phyloP scores from a whole-genome alignment of 2,797 vertebrate genomes.

The Pyrocephalus nanus region DNA sequence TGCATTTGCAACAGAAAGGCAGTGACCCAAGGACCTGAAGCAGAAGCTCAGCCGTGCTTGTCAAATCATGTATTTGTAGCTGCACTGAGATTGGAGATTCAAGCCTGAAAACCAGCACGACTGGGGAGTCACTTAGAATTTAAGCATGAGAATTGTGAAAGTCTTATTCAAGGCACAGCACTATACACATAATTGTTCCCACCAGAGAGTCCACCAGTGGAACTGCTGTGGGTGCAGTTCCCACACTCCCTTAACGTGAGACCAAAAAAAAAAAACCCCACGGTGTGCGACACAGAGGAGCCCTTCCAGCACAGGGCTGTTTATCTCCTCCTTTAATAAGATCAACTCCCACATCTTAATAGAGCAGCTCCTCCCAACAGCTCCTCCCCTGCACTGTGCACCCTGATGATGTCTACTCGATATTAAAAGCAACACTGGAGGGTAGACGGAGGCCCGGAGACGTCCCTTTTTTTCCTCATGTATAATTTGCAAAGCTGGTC shows the following conservation, averaged over 20 bases:
- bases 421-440: not conserved
- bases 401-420: not conserved
- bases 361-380: conserved; percentile 10
- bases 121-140: not conserved
- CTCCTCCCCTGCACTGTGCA: not conserved
- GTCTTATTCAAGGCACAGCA: not conserved
- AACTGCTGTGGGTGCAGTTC: not conserved
- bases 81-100: not conserved
- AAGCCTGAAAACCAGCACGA: not conserved
- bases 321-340: not conserved
- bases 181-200: not conserved
- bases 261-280: not conserved
- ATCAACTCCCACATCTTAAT: not conserved
- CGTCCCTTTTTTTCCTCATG: not conserved
- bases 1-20: not conserved
- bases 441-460: not conserved
- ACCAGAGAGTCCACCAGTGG: not conserved
- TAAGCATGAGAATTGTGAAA: not conserved
- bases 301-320: not conserved
- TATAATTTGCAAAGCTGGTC: conserved; percentile 12
- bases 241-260: accelerated
- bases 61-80: not conserved
- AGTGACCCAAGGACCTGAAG: conserved; percentile 5
- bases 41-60: conserved; percentile 41
- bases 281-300: not conserved